Conservation (phyloP, 2,113 vertebrate species). For the Apistogramma diplotaenia region DNA sequence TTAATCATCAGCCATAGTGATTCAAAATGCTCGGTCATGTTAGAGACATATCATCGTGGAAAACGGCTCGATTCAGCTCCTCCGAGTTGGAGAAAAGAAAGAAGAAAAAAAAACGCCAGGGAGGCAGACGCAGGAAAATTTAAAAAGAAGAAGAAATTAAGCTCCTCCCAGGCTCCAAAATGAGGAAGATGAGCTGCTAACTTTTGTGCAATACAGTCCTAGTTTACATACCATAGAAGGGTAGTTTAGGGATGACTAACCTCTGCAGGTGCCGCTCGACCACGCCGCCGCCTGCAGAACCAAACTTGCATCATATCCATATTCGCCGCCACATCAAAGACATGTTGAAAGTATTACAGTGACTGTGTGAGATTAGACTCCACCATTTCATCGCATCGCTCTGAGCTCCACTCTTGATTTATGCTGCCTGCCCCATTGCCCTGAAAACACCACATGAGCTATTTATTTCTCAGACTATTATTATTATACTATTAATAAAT, state of each 20-base stretch:
- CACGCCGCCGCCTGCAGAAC: conserved; percentile 33
- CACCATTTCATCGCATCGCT: conserved; percentile 73
- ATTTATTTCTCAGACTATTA: conserved; percentile 82
- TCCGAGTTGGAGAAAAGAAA: conserved; percentile 7
- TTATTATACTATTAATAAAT: conserved; percentile 80
- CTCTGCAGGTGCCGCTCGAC: conserved; percentile 35
- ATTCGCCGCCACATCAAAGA: conserved; percentile 45
- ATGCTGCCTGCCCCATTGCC: conserved; percentile 82
- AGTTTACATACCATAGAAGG: conserved; percentile 66
- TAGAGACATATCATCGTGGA: conserved; percentile 65
- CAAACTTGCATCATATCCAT: conserved; percentile 54
- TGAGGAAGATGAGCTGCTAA: conserved; percentile 65
- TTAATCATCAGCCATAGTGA: conserved; percentile 57
- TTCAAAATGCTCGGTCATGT: conserved; percentile 52
- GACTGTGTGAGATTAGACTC: conserved; percentile 45
- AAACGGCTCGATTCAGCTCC: conserved; percentile 51
- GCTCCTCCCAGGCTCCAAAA: conserved; percentile 21
- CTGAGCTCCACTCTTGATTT: conserved; percentile 79
- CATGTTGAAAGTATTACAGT: conserved; percentile 59
- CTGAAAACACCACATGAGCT: conserved; percentile 80
- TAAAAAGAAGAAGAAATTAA: neutral
- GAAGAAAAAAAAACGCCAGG: neutral
- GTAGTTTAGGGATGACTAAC: conserved; percentile 35
- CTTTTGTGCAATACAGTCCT: conserved; percentile 75
- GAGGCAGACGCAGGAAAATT: neutral